Evolutionary conservation across 2,113 vertebrate species (phyloP).

Genomic region (Alligator sinensis): DNA sequence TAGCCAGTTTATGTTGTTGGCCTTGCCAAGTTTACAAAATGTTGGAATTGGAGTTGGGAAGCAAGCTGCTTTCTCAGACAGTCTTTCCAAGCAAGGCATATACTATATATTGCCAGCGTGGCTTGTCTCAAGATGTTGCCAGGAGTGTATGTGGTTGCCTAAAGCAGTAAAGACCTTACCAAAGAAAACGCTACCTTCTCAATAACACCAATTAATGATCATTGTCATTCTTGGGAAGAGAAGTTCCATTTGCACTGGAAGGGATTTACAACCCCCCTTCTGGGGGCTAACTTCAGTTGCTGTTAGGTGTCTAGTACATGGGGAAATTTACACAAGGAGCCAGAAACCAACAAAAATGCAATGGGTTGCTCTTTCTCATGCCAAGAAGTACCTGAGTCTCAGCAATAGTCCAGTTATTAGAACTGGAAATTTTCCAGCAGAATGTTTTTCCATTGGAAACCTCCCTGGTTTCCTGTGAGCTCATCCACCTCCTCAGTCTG

Average conservation of each 20-base stretch:
- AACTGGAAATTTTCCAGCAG: conserved; percentile 51
- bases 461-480: conserved; percentile 67
- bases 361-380: conserved; percentile 22
- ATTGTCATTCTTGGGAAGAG: neutral
- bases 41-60: conserved; percentile 59
- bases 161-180: conserved; percentile 44
- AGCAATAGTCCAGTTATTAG: conserved; percentile 42
- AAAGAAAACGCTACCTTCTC: conserved; percentile 53
- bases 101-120: conserved; percentile 13
- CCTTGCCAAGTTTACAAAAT: conserved; percentile 18
- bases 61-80: conserved; percentile 34
- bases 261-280: neutral
- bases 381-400: conserved; percentile 1
- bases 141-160: conserved; percentile 51
- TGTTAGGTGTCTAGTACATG: neutral
- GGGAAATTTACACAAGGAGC: neutral
- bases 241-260: fast-evolving
- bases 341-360: neutral
- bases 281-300: neutral
- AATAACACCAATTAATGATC: neutral
- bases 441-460: conserved; percentile 56
- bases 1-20: neutral
- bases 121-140: conserved; percentile 47
- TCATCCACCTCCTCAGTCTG: conserved; percentile 44
- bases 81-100: conserved; percentile 37